Conservation (phyloP, 1,140 invertebrate genomes). For the Mycetomoellerius zeteki region DNA sequence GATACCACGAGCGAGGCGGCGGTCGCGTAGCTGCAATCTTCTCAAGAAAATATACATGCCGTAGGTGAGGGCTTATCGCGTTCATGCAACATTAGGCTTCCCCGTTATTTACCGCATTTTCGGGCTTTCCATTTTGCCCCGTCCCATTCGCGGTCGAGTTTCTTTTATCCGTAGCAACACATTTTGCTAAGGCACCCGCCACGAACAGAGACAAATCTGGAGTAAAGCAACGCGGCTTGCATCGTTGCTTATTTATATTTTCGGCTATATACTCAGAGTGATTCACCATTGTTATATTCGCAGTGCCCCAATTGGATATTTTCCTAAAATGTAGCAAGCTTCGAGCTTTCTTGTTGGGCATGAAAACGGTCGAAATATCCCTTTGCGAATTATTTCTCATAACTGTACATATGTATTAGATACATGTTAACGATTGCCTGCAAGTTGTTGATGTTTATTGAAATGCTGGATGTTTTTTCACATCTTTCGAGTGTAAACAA, state of each 20-base stretch:
- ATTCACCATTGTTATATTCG: conserved; percentile 9
- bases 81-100: conserved; percentile 86
- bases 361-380: neutral
- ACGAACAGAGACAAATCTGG: conserved; percentile 59
- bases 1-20: conserved; percentile 63
- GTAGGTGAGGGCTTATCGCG: conserved; percentile 84
- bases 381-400: conserved; percentile 1
- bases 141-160: conserved; percentile 27
- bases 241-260: conserved; percentile 59
- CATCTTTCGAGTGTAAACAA: neutral
- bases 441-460: neutral
- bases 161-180: conserved; percentile 60
- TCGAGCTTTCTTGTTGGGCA: neutral
- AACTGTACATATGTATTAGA: neutral
- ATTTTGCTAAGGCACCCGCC: conserved; percentile 54
- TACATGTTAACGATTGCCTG: neutral
- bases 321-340: conserved; percentile 16
- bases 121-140: conserved; percentile 77
- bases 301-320: conserved; percentile 13
- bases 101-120: conserved; percentile 82
- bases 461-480: neutral
- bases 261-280: neutral
- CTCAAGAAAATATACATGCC: conserved; percentile 64
- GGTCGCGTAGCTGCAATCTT: conserved; percentile 28
- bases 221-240: conserved; percentile 37